Evolutionary conservation across 92 coral and sea anemone genomes (phyloP).

Genomic region (Palythoa grandis): DNA sequence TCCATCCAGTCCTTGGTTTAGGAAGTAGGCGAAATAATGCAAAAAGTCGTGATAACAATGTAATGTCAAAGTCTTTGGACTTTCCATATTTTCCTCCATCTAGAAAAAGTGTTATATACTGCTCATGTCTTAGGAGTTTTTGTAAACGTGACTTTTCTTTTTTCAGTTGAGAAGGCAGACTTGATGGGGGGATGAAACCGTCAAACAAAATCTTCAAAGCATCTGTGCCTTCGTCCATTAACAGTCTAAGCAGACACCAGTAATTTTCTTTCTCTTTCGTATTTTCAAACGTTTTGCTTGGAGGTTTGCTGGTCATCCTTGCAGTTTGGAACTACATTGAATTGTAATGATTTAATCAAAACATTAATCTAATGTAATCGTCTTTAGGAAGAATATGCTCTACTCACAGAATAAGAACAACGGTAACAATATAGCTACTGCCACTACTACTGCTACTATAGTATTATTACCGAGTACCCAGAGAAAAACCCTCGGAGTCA

Average conservation of each 20-base stretch:
- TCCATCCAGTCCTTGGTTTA: background rate
- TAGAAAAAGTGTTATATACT: background rate
- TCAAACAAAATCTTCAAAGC: slow-evolving; percentile 1
- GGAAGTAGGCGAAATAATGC: background rate
- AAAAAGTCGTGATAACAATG: slow-evolving; percentile 9
- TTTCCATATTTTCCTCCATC: background rate
- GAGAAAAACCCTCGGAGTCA: no score
- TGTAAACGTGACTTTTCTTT: background rate
- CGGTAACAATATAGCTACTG: no score
- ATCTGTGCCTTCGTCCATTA: background rate
- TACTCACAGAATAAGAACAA: no score
- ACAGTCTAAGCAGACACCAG: background rate
- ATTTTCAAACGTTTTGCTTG: background rate
- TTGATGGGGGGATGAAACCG: background rate
- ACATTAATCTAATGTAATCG: no score
- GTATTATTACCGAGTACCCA: no score
- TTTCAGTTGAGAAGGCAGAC: background rate
- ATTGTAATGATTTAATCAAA: no score
- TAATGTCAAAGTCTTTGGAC: slow-evolving; percentile 7
- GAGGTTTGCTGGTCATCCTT: background rate
- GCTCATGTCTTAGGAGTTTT: background rate
- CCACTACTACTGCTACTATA: no score
- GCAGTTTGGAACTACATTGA: background rate
- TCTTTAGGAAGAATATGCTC: no score
- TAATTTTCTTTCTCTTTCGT: background rate